These are phyloP conservation scores for Ammodytes marinus DNA, from an alignment of 2,113 vertebrate genomes.

Conservation along the genomic window DNA sequence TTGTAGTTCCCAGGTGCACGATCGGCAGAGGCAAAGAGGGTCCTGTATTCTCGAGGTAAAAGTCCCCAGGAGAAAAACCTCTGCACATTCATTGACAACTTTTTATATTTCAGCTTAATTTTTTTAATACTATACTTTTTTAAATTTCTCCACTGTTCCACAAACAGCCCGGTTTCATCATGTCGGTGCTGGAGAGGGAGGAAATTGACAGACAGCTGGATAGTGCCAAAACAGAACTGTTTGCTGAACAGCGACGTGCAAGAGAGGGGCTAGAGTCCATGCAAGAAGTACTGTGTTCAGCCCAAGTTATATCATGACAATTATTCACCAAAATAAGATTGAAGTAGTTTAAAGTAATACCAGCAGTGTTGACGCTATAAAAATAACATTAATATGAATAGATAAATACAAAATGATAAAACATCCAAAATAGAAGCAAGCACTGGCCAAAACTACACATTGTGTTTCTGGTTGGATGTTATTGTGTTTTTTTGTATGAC, in stretches of 20 bases:
- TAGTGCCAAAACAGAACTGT: conserved; percentile 76
- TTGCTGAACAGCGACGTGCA: conserved; percentile 79
- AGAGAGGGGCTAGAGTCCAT: conserved; percentile 78
- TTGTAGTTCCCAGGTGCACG: conserved; percentile 63
- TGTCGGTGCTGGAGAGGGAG: conserved; percentile 80
- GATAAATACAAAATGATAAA: background rate
- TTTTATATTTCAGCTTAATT: background rate
- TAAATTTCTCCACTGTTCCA: conserved; percentile 17
- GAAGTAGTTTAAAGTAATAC: background rate
- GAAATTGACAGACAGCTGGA: conserved; percentile 82
- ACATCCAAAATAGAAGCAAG: background rate
- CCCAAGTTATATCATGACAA: background rate
- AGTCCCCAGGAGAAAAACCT: conserved; percentile 61
- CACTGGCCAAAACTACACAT: background rate
- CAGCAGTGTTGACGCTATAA: background rate
- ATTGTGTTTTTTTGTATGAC: background rate
- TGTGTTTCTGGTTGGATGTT: background rate
- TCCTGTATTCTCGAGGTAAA: conserved; percentile 29
- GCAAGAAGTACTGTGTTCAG: conserved; percentile 76
- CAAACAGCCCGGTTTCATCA: conserved; percentile 41
- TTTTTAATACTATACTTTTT: background rate
- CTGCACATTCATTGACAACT: background rate
- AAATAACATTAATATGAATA: background rate
- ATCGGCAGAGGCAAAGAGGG: conserved; percentile 70
- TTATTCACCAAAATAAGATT: background rate